Base-by-base conservation (phyloP, 2,797 vertebrate species). In the Salarias fasciatus region DNA sequence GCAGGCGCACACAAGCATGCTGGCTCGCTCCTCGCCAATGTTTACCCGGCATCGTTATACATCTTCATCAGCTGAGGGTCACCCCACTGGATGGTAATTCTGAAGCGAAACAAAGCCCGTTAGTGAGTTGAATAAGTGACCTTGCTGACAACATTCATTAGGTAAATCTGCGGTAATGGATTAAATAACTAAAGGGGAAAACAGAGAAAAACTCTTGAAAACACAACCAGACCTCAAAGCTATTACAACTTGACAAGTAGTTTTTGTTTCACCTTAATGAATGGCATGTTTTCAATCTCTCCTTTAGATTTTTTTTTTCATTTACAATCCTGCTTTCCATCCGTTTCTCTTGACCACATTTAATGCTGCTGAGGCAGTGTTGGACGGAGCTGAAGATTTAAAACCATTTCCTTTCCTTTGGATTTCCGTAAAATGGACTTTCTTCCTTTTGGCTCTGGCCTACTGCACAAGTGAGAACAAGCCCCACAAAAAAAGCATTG, bases 31-130 rank as follows among this genome's bases (percentile, higher is more conserved):
- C 71, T 83, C 79, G 75, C 41, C 45, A 47, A 52, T 88, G 83
- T 86, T 90, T 83, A 87, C 84, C 66, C 52, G 66, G 58, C 53
- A 60, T 52, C 36, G 59, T 70, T 78, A 80, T 79, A 65, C 64
- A 75, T 82, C 86, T 90, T 87, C 81, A 87, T 82, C 87, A 81
- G 72, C 69, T 52, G 67, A 76, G 72, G 75, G 73, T 70, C 77
- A 86, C 77, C 82, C 42, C 70, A 24, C 40, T 80, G 67, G 51
- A 24, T 81, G 66, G 69, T 78, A 77, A 59, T 86, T 88, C 79
- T 77, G 65, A 51, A 55, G 64, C 33, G 14, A 76, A 83, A 79
- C 78, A 68, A 65, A 77, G 67, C 31, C 53, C 7, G 11, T 72
- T 42, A 69, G 75, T 71, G 62, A 51, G 82, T 73, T 79, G 63